Evolutionary conservation across 2,113 vertebrate genomes (phyloP).

Genomic region (Bambusicola thoracicus): DNA sequence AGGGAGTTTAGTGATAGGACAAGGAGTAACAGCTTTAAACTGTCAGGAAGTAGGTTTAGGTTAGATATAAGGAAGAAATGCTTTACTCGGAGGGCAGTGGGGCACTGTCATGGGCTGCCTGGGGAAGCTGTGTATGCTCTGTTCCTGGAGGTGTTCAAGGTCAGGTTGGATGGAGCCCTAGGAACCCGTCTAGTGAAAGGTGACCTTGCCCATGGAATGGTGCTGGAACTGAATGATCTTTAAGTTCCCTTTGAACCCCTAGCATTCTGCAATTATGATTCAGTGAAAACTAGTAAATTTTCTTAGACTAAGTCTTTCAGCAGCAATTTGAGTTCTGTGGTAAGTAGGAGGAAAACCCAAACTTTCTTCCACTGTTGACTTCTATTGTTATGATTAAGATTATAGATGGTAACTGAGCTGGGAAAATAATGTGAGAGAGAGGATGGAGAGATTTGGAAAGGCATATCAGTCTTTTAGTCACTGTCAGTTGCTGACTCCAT

Average conservation of each 20-base stretch:
- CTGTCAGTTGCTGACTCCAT: background rate
- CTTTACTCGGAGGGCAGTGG: too few relatives aligned
- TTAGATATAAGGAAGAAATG: too few relatives aligned
- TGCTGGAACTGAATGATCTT: background rate
- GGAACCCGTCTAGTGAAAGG: background rate
- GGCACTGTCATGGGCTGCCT: too few relatives aligned
- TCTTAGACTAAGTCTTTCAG: background rate
- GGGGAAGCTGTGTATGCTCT: background rate
- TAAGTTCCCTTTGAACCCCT: background rate
- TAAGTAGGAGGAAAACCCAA: background rate
- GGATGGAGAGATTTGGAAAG: background rate
- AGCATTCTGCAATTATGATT: background rate
- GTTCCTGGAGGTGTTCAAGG: background rate
- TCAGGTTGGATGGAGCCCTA: background rate
- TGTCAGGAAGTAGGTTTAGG: too few relatives aligned
- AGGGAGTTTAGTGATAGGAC: too few relatives aligned
- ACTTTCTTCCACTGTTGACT: background rate
- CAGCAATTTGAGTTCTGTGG: background rate
- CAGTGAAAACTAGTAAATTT: background rate
- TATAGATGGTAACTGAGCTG: background rate
- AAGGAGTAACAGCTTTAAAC: too few relatives aligned
- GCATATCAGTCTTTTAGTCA: background rate
- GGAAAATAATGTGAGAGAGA: background rate
- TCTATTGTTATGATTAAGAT: background rate
- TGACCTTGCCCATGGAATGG: background rate